Evolutionary conservation across 2,888 invertebrate species (phyloP), one percentile per base, ranked within the genome.

Genomic region (Fissipunctia ypsillon): DNA sequence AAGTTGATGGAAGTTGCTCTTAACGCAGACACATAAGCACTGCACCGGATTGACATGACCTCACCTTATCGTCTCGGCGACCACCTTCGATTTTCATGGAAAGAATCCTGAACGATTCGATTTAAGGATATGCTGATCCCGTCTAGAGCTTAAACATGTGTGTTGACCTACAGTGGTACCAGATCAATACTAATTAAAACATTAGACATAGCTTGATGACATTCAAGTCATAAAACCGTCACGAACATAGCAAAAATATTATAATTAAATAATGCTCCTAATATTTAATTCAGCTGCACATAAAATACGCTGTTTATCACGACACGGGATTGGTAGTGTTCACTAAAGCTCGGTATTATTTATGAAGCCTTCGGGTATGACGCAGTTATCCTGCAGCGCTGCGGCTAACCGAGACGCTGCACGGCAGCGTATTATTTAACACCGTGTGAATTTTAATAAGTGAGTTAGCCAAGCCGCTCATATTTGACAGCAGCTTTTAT

Each of bases 261-360:
- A 43, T 35, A 35, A 35, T 52, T 12, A 14, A 63, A 71, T 28
- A 71, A 6, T 16, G n/a, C 35, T 25, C 28, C 19, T 43, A n/a
- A 71, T 45, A 16, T 12, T 35, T 28, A 14, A 73, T 50, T 73
- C 3, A 43, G 50, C 41, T 43, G 48, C 12, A 35, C 25, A 73
- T 4, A 50, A 14, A 6, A 35, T 73, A 31, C 25, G 38, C 48
- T 59, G 59, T 52, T 38, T 45, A 78, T 50, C 31, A 45, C 16
- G 16, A 25, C 5, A 22, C 22, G 10, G 38, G 22, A 71, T 52
- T 78, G 28, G 52, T 61, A 50, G 41, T 16, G 41, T 59, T 68
- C 52, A 41, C 56, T 68, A 67, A 70, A 76, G 35, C 38, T 50
- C 22, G 28, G 31, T 81, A 48, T 63, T 52, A 76, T 81, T 78